phyloP scores from a whole-genome alignment of 2,888 invertebrate genomes.

The Alloplasta piceator region DNA sequence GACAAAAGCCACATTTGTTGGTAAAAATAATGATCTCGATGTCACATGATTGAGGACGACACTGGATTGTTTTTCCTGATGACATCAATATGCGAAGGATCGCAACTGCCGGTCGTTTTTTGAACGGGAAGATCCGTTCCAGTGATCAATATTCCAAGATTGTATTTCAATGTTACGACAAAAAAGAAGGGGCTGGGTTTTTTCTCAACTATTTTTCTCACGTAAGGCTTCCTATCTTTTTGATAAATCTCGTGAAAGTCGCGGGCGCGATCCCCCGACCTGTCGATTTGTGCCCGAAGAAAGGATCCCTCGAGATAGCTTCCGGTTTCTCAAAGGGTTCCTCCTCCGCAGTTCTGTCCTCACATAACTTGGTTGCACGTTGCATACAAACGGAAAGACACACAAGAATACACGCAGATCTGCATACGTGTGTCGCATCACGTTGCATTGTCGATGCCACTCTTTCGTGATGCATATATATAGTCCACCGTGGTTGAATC shows the following conservation, averaged over 20 bases:
- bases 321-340: slow-evolving; percentile 60
- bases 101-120: background rate
- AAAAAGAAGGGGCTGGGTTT: background rate
- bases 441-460: slow-evolving; percentile 46
- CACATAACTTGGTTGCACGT: slow-evolving; percentile 34
- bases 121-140: background rate
- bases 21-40: slow-evolving; percentile 10
- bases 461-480: slow-evolving; percentile 62
- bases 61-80: background rate
- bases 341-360: slow-evolving; percentile 3
- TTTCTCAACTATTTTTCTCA: slow-evolving; percentile 5
- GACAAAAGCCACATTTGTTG: slow-evolving; percentile 25
- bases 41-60: background rate
- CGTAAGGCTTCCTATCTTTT: background rate
- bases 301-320: slow-evolving; percentile 35
- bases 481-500: slow-evolving; percentile 59
- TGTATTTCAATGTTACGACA: background rate
- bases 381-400: slow-evolving; percentile 19
- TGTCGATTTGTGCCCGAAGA: slow-evolving; percentile 37
- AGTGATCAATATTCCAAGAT: background rate
- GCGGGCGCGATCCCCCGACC: slow-evolving; percentile 20
- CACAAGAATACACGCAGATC: slow-evolving; percentile 14
- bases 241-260: slow-evolving; percentile 10
- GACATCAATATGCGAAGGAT: background rate
- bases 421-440: slow-evolving; percentile 1